These are phyloP conservation scores for Eupeodes luniger DNA, from an alignment of 2,888 invertebrate genomes.

Conservation along the genomic window DNA sequence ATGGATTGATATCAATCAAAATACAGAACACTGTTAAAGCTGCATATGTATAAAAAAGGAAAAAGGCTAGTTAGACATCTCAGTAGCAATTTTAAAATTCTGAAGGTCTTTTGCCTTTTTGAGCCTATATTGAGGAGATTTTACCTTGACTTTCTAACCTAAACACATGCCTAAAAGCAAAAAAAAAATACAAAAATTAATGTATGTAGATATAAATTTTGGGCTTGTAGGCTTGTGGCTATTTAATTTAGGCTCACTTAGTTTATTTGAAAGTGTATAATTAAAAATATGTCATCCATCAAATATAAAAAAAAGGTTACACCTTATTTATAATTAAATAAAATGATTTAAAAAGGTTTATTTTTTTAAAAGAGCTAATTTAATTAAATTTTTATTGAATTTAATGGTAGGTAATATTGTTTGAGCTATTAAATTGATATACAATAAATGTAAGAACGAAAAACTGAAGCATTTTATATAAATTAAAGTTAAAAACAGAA, in stretches of 20 bases:
- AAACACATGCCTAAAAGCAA: not conserved
- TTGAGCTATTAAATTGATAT: not conserved
- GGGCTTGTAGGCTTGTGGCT: constrained; percentile 6
- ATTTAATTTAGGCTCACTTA: not conserved
- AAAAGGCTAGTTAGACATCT: constrained; percentile 2
- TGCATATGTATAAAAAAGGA: not conserved
- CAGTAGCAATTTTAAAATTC: not conserved
- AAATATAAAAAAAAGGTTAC: not conserved
- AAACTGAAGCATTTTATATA: not conserved
- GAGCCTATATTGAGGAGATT: not conserved
- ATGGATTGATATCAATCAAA: constrained; percentile 1
- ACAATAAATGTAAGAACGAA: not conserved
- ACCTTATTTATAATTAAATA: constrained; percentile 3
- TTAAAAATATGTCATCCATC: constrained; percentile 11
- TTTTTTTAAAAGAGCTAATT: not conserved
- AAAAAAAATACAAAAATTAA: not conserved
- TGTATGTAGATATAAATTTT: not conserved
- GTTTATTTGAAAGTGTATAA: constrained; percentile 14
- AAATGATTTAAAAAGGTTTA: not conserved
- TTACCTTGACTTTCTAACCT: constrained; percentile 28
- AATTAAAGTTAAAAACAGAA: too few species aligned
- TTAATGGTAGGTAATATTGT: not conserved
- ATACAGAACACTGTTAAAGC: not conserved
- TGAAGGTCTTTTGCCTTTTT: not conserved
- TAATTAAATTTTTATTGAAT: not conserved